A percentile compares a stretch with the other conserved stretches of the same genome.
These are phyloP conservation scores for Drosophila eugracilis DNA, from an alignment of 1,140 invertebrate species.

Conservation along the genomic window DNA sequence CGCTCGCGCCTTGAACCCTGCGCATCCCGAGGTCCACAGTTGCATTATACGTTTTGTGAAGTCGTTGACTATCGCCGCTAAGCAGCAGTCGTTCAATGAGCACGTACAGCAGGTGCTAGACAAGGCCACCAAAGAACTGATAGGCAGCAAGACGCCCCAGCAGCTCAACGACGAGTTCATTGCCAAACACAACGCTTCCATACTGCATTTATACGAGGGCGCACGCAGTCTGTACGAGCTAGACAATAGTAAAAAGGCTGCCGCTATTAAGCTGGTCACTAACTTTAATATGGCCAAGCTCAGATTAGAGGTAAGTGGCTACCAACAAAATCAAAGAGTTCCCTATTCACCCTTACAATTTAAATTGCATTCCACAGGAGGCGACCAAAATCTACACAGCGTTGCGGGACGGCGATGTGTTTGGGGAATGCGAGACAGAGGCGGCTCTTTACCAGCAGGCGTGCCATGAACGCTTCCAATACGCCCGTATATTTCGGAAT, in stretches of 20 bases:
- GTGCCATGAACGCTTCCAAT: constrained; percentile 91
- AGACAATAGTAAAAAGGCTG: constrained; percentile 69
- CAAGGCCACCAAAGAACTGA: constrained; percentile 88
- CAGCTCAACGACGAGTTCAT: constrained; percentile 81
- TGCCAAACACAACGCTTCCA: constrained; percentile 77
- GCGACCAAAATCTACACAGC: constrained; percentile 92
- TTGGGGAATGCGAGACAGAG: constrained; percentile 88
- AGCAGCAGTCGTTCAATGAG: constrained; percentile 79
- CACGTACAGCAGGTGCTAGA: constrained; percentile 90
- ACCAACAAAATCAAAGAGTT: background rate
- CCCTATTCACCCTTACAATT: constrained; percentile 15
- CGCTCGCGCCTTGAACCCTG: constrained; percentile 90
- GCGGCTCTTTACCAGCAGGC: constrained; percentile 88
- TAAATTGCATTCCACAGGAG: constrained; percentile 86
- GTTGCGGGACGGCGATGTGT: constrained; percentile 89
- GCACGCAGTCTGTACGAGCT: constrained; percentile 75
- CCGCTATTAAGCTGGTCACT: constrained; percentile 77
- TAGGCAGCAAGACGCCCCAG: constrained; percentile 69
- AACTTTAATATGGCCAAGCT: constrained; percentile 69
- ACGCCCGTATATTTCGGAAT: constrained; percentile 89
- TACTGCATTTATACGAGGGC: constrained; percentile 77
- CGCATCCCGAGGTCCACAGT: constrained; percentile 92
- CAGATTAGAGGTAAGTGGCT: constrained; percentile 67
- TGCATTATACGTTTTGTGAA: constrained; percentile 92
- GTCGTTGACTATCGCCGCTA: constrained; percentile 85